These are phyloP conservation scores for Gorilla gorilla DNA, from an alignment of 2,113 vertebrate genomes.

Conservation along the genomic window DNA sequence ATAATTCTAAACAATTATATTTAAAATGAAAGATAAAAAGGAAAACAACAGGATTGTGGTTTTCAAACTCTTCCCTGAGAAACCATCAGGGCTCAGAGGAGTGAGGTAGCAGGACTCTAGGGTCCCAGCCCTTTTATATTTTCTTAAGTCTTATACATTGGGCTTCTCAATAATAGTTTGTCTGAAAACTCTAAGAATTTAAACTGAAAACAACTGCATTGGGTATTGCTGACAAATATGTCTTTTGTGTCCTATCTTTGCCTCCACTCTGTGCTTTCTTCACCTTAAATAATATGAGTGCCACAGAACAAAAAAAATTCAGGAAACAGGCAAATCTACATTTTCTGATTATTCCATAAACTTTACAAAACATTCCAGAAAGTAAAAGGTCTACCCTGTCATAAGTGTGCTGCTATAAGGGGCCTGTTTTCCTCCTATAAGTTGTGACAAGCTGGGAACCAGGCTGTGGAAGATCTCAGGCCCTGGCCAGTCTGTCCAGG, in stretches of 20 bases:
- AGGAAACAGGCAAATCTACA: not conserved
- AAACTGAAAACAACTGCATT: not conserved
- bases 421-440: not conserved
- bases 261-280: not conserved
- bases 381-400: not conserved
- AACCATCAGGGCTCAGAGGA: not conserved
- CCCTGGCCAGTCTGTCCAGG: not conserved
- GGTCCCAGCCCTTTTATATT: not conserved
- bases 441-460: not conserved
- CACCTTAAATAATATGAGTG: not conserved
- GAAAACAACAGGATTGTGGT: not conserved
- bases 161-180: not conserved
- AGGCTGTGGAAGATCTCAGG: not conserved
- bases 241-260: not conserved
- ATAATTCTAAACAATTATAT: not conserved
- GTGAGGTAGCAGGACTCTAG: too few species aligned
- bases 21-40: not conserved
- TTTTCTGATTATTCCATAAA: not conserved
- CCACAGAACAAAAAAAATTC: not conserved
- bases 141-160: not conserved
- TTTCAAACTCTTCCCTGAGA: not conserved
- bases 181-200: not conserved
- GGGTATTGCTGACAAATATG: not conserved
- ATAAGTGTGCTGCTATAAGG: not conserved
- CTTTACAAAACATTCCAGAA: not conserved